These are phyloP conservation scores for Myotis vivesi DNA, from an alignment of 2,797 vertebrate species.

Conservation along the genomic window DNA sequence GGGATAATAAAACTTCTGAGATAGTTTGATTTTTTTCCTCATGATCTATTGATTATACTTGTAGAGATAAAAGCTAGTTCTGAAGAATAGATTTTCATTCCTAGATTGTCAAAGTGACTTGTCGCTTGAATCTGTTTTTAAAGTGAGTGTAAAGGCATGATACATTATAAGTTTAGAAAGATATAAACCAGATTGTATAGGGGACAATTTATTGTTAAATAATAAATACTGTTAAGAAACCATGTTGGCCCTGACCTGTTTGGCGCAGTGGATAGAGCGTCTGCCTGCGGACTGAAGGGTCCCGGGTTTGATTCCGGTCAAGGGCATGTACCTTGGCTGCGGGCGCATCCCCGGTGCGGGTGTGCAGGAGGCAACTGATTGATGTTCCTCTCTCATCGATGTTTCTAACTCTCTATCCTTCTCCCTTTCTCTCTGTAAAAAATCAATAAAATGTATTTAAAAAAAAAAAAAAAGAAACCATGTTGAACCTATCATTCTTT, in stretches of 20 bases:
- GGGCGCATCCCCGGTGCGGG: no score
- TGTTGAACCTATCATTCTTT: not conserved
- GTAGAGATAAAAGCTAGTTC: not conserved
- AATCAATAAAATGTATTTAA: no score
- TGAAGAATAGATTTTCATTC: not conserved
- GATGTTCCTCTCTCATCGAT: no score
- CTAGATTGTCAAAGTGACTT: constrained; percentile 21
- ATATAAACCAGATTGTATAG: not conserved
- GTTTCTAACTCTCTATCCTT: no score
- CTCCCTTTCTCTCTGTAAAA: no score
- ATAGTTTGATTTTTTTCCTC: not conserved
- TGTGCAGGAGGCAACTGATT: no score
- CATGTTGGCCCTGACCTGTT: no score
- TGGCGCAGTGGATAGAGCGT: no score
- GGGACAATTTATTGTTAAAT: constrained; percentile 29
- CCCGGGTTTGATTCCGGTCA: no score
- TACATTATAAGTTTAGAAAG: not conserved
- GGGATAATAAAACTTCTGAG: not conserved
- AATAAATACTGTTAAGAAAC: constrained; percentile 13
- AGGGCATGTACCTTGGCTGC: no score
- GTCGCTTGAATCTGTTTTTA: constrained; percentile 29
- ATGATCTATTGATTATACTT: not conserved
- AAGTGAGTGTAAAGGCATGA: not conserved
- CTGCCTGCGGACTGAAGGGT: no score
- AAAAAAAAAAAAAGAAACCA: no score